Base-by-base conservation (phyloP, 2,113 vertebrate species). In the Pseudorectes ferrugineus region DNA sequence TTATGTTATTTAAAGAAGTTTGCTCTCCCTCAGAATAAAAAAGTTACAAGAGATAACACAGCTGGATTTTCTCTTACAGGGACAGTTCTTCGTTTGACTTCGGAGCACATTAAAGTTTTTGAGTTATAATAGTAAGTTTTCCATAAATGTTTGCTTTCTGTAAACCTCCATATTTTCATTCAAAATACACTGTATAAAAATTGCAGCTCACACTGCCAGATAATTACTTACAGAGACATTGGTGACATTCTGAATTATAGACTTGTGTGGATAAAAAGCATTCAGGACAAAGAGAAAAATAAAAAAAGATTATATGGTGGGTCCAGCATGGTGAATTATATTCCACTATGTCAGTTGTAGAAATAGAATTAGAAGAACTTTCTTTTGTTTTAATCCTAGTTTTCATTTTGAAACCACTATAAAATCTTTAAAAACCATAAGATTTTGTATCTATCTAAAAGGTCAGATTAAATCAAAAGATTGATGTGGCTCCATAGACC, bases 1-100 rank as follows among this genome's bases (percentile, higher is more conserved):
- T 96, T 95, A 93, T 79, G 57, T 94, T 97, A 93, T 93, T 96
- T 96, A 86, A 96, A 93, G 43, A 70, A 91, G 35, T 76, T 75
- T 78, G 1, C 6, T 92, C 24, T 76, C 38, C 20, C 21, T 75
- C 58, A 83, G 67, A 83, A 73, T 58, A 81, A 91, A 88, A 88
- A 94, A 86, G 29, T 76, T 85, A 66, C 4, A 57, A 81, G 51
- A 33, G 4, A n/a, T 48, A 68, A n/a, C 4, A 71, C 5, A 84
- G 22, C 23, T 94, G 23, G 3, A 89, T 89, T 48, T 68, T 67
- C 63, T 83, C 5, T 80, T n/a, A 38, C 6, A 66, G 26, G 6
- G 9, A 28, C 13, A 49, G 16, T 21, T 84, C 20, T 62, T 71
- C 40, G 84, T 92, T 86, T 84, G 10, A 51, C 8, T 65, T 75